Percentiles rank a stretch among this genome's conserved stretches.
Conservation (phyloP, 1,140 invertebrate species). For the Platyscapa corneri region DNA sequence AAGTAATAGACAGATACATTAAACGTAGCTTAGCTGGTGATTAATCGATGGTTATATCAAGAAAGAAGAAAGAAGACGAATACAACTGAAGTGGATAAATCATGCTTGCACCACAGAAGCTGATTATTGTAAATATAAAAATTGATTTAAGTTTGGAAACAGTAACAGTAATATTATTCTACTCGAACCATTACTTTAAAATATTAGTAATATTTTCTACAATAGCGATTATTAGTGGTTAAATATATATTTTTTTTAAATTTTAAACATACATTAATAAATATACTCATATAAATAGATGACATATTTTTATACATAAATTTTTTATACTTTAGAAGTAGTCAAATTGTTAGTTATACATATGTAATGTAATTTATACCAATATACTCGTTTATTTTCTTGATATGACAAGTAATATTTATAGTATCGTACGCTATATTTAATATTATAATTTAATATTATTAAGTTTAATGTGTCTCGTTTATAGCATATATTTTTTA, state of each 20-base stretch:
- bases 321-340: no score
- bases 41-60: slow-evolving; percentile 7
- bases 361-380: no score
- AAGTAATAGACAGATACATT: background rate
- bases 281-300: no score
- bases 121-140: slow-evolving; percentile 20
- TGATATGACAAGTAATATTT: no score
- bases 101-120: background rate
- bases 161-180: background rate
- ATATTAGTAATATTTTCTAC: background rate
- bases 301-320: no score
- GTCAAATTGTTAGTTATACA: no score
- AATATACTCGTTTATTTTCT: no score
- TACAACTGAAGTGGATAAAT: background rate
- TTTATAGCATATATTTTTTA: no score
- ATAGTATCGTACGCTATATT: no score
- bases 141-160: background rate
- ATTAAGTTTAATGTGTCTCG: no score
- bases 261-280: no score
- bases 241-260: background rate
- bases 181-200: background rate
- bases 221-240: background rate
- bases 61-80: background rate
- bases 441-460: no score
- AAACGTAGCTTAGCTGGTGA: slow-evolving; percentile 16